A percentile compares a stretch with the other conserved stretches of the same genome.
phyloP scores from a whole-genome alignment of 1,140 invertebrate species.

The Apocrypta bakeri region DNA sequence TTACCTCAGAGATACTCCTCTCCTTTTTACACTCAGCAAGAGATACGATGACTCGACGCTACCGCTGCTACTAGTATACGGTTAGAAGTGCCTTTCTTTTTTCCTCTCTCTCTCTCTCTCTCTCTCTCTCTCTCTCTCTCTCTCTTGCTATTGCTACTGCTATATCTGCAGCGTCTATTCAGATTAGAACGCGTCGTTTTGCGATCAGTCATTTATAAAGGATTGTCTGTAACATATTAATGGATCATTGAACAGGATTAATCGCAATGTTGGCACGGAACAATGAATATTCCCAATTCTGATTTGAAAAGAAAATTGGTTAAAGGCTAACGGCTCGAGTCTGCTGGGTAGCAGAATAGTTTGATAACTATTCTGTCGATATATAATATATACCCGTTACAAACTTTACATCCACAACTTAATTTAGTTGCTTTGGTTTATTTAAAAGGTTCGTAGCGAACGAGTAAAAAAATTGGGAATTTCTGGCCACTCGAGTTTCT shows the following conservation, averaged over 20 bases:
- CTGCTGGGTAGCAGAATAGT: too few species aligned
- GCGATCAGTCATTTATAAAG: not conserved
- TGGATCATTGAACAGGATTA: not conserved
- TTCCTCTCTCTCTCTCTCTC: not conserved
- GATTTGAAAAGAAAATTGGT: too few species aligned
- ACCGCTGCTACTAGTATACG: too few species aligned
- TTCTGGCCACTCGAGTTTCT: too few species aligned
- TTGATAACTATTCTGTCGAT: constrained; percentile 42
- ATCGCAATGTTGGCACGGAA: not conserved
- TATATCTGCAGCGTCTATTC: not conserved
- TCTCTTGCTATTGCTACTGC: not conserved
- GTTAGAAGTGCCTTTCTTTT: not conserved
- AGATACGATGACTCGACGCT: not conserved
- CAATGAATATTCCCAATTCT: too few species aligned
- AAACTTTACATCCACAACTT: constrained; percentile 8
- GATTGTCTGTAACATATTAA: too few species aligned
- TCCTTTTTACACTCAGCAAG: not conserved
- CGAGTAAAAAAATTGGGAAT: too few species aligned
- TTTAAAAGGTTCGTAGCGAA: constrained; percentile 1
- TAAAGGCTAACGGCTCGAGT: constrained; percentile 3
- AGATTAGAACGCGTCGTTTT: not conserved
- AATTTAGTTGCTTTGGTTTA: not conserved
- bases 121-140: not conserved
- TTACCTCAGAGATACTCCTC: constrained; percentile 1
- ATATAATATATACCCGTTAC: constrained; percentile 26